Evolutionary conservation across 2,113 vertebrate genomes (phyloP).

Genomic region (Phodopus roborovskii): DNA sequence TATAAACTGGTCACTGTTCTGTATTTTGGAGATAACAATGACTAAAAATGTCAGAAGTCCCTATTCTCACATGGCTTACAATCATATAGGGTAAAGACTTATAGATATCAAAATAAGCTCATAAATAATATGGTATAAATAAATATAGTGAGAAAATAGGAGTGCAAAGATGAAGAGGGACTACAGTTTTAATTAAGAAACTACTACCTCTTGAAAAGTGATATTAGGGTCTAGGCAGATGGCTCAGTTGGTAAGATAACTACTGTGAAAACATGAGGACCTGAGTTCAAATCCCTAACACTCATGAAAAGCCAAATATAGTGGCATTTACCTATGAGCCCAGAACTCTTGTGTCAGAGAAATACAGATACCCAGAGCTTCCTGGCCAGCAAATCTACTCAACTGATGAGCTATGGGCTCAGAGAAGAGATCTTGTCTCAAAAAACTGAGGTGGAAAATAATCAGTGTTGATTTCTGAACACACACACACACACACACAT

Average conservation of each 20-base stretch:
- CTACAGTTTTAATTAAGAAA: not conserved
- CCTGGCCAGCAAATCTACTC: not conserved
- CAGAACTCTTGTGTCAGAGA: not conserved
- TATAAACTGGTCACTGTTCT: not conserved
- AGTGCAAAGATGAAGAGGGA: not conserved
- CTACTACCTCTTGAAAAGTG: not conserved
- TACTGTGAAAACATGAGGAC: not conserved
- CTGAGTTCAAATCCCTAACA: not conserved
- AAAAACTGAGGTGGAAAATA: not conserved
- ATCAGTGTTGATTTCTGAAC: not conserved
- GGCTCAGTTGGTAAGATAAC: not conserved
- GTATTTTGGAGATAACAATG: not conserved
- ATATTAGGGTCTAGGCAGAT: too few species aligned
- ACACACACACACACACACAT: not conserved
- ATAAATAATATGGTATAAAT: not conserved
- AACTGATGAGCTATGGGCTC: not conserved
- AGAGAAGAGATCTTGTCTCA: not conserved
- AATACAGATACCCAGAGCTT: not conserved
- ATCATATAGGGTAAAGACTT: not conserved
- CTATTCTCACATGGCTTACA: not conserved
- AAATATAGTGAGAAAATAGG: not conserved
- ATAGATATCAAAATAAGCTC: not conserved
- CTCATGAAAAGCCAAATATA: not conserved
- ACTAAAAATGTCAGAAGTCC: constrained; percentile 1
- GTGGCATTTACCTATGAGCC: not conserved